Conservation (phyloP, 2,797 vertebrate genomes). For the Betta splendens region DNA sequence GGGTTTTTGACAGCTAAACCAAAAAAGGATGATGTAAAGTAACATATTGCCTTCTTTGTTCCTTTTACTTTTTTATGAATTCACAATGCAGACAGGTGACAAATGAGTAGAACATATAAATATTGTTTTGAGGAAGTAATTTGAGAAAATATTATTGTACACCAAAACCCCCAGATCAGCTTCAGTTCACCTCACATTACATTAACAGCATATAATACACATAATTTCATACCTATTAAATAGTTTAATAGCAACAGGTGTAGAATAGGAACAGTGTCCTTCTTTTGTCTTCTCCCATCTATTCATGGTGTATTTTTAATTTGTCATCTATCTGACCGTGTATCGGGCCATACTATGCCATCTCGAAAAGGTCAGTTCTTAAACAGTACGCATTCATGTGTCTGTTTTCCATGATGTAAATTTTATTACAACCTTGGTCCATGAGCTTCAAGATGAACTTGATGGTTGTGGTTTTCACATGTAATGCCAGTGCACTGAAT, state of each 20-base stretch:
- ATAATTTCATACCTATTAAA: conserved; percentile 7
- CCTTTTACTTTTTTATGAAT: background rate
- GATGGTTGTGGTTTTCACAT: too few relatives aligned
- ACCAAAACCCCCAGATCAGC: background rate
- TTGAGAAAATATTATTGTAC: background rate
- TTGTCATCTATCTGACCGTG: conserved; percentile 9
- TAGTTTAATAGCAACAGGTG: background rate
- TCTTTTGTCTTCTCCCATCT: background rate
- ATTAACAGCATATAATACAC: background rate
- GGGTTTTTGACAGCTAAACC: conserved; percentile 41
- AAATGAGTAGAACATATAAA: conserved; percentile 18
- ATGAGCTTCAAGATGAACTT: too few relatives aligned
- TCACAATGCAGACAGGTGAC: conserved; percentile 22
- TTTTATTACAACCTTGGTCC: too few relatives aligned
- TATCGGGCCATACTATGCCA: too few relatives aligned
- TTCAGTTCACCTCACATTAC: background rate
- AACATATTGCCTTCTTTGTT: background rate
- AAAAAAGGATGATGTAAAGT: conserved; percentile 40
- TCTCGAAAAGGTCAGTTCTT: too few relatives aligned
- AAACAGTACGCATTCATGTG: too few relatives aligned
- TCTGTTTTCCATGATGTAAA: too few relatives aligned
- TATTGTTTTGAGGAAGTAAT: too few relatives aligned
- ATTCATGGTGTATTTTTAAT: background rate
- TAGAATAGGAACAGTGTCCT: background rate
- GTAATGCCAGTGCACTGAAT: too few relatives aligned